These are phyloP conservation scores for Dolomedes plantarius DNA, from an alignment of 2,888 invertebrate species.

Conservation along the genomic window DNA sequence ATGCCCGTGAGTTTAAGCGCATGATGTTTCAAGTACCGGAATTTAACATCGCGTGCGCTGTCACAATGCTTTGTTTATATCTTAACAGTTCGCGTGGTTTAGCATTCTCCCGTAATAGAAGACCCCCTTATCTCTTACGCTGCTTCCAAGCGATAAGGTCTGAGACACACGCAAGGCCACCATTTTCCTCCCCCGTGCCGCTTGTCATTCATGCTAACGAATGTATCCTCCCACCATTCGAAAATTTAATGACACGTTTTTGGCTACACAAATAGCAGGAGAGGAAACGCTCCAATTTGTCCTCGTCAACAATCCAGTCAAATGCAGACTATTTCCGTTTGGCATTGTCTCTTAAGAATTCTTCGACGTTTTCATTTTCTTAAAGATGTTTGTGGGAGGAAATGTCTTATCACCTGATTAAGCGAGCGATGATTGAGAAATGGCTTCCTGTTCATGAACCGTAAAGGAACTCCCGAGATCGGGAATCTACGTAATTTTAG, in stretches of 20 bases:
- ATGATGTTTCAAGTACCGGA: no score
- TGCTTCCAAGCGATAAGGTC: background rate
- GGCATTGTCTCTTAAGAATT: conserved; percentile 41
- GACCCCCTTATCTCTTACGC: background rate
- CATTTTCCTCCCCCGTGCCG: background rate
- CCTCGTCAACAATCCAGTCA: conserved; percentile 34
- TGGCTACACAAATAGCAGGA: background rate
- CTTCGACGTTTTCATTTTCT: conserved; percentile 3
- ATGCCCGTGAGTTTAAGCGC: no score
- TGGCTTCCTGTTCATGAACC: conserved; percentile 37
- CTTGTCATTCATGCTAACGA: conserved; percentile 7
- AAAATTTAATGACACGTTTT: conserved; percentile 57
- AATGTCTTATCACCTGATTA: conserved; percentile 36
- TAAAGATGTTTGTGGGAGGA: conserved; percentile 31
- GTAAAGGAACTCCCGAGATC: background rate
- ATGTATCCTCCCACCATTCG: conserved; percentile 53
- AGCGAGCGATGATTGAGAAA: conserved; percentile 11
- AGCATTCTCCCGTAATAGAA: background rate
- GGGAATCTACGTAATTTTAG: background rate
- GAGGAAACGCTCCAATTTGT: conserved; percentile 63
- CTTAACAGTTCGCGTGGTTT: background rate
- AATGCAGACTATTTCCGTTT: conserved; percentile 31
- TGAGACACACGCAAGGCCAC: conserved; percentile 24
- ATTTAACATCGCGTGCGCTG: background rate
- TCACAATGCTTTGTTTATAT: conserved; percentile 8